Base-by-base conservation (phyloP, 1,140 invertebrate genomes). In the Apocrypta bakeri region DNA sequence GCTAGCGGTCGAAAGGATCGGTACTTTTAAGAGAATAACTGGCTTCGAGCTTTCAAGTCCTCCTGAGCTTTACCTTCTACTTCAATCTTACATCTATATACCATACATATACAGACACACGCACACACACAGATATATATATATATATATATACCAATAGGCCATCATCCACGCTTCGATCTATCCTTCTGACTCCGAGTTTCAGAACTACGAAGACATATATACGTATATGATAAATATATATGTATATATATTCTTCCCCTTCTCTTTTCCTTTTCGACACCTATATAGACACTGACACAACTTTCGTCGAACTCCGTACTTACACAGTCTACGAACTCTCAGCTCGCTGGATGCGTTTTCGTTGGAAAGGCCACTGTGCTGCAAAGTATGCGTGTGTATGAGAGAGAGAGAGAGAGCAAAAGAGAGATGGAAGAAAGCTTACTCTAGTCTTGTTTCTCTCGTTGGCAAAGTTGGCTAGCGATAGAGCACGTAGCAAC, bases 401-500 rank as follows among this genome's bases (percentile, higher is more conserved):
- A n/a, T 72, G 48, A 56, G 17, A 7, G 48, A 3, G 17, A 0
- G 14, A 56, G 17, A 21, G 48, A 4, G 17, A 0, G 33, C 8
- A 33, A 37, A 56, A 48, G 27, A 76, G 25, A 81, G 42, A 83
- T 66, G 66, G 40, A 68, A 66, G 73, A 75, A 48, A 48, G 64
- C n/a, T 27, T 25, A 66, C 64, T 11, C 9, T 27, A 40, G 66
- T 61, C 42, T 33, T 31, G 64, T 79, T 61, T 64, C 79, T 64
- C n/a, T 14, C n/a, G 14, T 17, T 79, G 42, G 14, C 42, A 64
- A 66, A 74, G 79, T 81, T 81, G 48, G 48, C 56, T 42, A 63
- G n/a, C 33, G 71, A 64, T 81, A 40, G 71, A 73, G 78, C 78
- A 79, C 68, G 68, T 72, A 79, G 48, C 48, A 56, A 9, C 33